These are phyloP conservation scores for Callimorpha dominula DNA, from an alignment of 2,888 invertebrate genomes.

Conservation along the genomic window DNA sequence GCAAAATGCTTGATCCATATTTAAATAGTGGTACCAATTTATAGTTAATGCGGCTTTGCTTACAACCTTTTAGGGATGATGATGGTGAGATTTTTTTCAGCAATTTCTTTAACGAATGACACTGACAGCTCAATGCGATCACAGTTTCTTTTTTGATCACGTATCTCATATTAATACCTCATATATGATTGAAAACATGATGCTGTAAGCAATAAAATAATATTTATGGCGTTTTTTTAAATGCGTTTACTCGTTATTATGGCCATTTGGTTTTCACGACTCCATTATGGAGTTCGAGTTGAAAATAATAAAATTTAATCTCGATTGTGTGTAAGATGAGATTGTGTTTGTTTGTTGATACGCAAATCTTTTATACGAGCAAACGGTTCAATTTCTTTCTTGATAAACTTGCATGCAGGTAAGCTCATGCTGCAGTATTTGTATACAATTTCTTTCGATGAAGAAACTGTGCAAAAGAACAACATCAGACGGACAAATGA, in stretches of 20 bases:
- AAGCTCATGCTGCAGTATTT: neutral
- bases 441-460: neutral
- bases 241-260: constrained; percentile 55
- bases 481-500: too few species aligned
- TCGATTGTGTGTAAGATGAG: constrained; percentile 34
- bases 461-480: too few species aligned
- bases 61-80: too few species aligned
- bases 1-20: too few species aligned
- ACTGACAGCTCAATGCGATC: neutral
- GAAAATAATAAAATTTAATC: constrained; percentile 70
- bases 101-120: too few species aligned
- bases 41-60: too few species aligned
- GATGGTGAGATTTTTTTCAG: too few species aligned
- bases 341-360: constrained; percentile 26
- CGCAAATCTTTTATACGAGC: neutral
- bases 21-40: too few species aligned
- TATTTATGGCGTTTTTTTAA: constrained; percentile 60
- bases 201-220: constrained; percentile 53
- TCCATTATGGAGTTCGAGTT: constrained; percentile 64
- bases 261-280: constrained; percentile 63
- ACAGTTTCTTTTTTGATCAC: neutral
- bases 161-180: constrained; percentile 2
- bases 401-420: neutral
- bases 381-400: neutral
- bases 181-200: constrained; percentile 40